A percentile compares a stretch with the other conserved stretches of the same genome.
These are phyloP conservation scores for Onychostoma macrolepis DNA, from an alignment of 2,113 vertebrate genomes.

Conservation along the genomic window DNA sequence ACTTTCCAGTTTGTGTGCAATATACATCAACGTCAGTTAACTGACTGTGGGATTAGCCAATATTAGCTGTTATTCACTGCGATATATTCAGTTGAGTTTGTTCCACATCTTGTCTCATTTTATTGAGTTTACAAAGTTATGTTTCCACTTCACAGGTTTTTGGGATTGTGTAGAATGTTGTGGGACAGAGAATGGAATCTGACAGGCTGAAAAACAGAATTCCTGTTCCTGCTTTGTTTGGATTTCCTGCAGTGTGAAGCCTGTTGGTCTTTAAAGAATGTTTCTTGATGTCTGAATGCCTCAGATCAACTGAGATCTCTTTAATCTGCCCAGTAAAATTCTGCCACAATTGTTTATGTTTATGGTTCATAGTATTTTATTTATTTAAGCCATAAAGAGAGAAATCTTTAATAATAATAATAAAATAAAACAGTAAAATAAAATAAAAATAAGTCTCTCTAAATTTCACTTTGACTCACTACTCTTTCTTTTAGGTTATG, in stretches of 20 bases:
- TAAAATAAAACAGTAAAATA: not conserved
- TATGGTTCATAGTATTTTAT: not conserved
- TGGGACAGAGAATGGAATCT: conserved; percentile 13
- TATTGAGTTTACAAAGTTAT: not conserved
- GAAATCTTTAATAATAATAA: not conserved
- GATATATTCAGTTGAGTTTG: not conserved
- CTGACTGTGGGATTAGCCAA: not conserved
- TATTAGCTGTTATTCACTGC: not conserved
- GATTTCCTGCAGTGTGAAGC: conserved; percentile 10
- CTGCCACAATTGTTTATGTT: not conserved
- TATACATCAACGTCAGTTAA: not conserved
- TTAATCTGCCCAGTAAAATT: not conserved
- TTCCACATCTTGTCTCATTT: not conserved
- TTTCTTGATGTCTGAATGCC: conserved; percentile 1
- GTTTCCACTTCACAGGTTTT: not conserved
- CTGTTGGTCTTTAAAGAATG: conserved; percentile 24
- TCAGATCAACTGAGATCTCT: not conserved
- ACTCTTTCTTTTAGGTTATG: not conserved
- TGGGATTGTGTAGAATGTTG: not conserved
- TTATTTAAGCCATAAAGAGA: not conserved
- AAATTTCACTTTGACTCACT: not conserved
- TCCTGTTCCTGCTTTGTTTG: conserved; percentile 35
- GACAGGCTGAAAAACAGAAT: conserved; percentile 21
- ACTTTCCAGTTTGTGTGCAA: not conserved
- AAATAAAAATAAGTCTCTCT: not conserved